Conservation (phyloP, 2,797 vertebrate genomes). For the Pagetopsis macropterus region DNA sequence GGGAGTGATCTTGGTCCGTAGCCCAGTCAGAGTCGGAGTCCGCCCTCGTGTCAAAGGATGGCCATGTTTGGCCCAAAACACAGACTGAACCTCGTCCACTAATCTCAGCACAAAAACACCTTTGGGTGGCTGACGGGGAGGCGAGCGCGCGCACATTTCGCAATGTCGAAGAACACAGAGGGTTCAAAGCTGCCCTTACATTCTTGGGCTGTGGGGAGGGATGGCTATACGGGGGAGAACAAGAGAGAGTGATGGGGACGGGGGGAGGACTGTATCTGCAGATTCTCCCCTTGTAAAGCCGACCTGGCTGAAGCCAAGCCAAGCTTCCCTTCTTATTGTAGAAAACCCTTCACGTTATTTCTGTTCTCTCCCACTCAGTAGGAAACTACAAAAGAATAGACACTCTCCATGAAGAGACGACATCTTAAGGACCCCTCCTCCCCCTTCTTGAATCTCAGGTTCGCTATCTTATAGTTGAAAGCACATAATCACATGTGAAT, state of each 20-base stretch:
- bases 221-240: conserved; percentile 54
- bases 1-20: conserved; percentile 79
- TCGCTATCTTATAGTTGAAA: conserved; percentile 61
- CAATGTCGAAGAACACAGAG: conserved; percentile 57
- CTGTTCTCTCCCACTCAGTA: conserved; percentile 58
- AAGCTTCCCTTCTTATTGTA: conserved; percentile 57
- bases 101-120: conserved; percentile 77
- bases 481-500: conserved; percentile 68
- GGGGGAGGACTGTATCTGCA: conserved; percentile 53
- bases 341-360: conserved; percentile 45
- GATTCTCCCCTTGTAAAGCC: conserved; percentile 64
- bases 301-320: conserved; percentile 71
- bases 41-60: conserved; percentile 72
- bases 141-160: conserved; percentile 34
- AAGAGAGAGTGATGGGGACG: conserved; percentile 51
- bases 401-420: conserved; percentile 51
- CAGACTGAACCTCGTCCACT: conserved; percentile 79
- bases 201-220: conserved; percentile 66
- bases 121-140: conserved; percentile 61
- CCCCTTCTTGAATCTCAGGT: conserved; percentile 46
- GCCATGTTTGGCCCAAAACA: conserved; percentile 80
- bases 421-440: conserved; percentile 50
- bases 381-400: conserved; percentile 64
- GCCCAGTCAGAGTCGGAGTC: conserved; percentile 77
- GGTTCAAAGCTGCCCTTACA: conserved; percentile 77